Percentiles rank a stretch among this genome's conserved stretches.
Conservation (phyloP, 1,140 invertebrate genomes). For the Neodiprion pinetum region DNA sequence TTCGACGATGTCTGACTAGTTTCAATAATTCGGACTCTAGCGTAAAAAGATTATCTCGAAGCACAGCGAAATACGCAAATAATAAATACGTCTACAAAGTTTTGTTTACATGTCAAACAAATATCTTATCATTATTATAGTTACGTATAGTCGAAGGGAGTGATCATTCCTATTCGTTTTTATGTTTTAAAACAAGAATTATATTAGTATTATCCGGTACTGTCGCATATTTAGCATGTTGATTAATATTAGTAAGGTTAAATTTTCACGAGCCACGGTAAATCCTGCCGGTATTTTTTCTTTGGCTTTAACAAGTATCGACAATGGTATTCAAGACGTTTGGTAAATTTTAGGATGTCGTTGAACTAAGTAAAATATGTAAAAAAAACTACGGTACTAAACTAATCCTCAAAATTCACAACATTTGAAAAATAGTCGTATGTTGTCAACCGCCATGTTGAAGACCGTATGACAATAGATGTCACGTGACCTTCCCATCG, state of each 20-base stretch:
- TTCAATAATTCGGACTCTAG: not conserved
- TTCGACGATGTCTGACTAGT: not conserved
- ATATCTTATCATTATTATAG: too few relatives aligned
- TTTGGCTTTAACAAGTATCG: not conserved
- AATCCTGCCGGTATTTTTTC: not conserved
- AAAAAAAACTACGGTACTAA: not conserved
- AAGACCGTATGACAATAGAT: not conserved
- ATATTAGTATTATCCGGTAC: too few relatives aligned
- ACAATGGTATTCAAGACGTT: not conserved
- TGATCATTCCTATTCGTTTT: not conserved
- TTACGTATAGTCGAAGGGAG: not conserved
- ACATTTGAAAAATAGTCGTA: slow-evolving; percentile 1
- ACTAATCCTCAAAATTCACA: not conserved
- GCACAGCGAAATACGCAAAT: not conserved
- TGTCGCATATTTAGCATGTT: not conserved
- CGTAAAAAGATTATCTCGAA: not conserved
- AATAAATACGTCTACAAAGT: too few relatives aligned
- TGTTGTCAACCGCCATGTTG: slow-evolving; percentile 2
- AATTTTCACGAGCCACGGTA: not conserved
- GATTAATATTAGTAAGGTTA: not conserved
- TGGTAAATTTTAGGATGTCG: not conserved
- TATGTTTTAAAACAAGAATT: not conserved
- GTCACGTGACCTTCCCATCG: not conserved
- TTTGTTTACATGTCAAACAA: too few relatives aligned
- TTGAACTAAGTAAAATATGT: not conserved